Base-by-base conservation (phyloP, 2,797 vertebrate species). In the Hemitrygon akajei region DNA sequence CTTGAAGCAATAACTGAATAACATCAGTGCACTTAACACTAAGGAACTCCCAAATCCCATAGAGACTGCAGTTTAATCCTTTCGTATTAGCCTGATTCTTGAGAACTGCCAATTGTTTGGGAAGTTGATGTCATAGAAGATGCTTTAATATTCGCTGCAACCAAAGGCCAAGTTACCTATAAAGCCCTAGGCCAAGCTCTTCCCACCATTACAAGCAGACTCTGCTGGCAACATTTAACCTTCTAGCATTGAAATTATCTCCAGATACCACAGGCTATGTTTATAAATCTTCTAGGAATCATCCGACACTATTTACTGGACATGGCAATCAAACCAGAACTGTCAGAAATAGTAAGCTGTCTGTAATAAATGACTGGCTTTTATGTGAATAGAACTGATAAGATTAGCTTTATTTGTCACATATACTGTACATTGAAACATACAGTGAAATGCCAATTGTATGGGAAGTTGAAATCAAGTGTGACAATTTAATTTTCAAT, bases 341-440 rank as follows among this genome's bases (percentile, higher is more conserved):
- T 84, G 81, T 84, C 81, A 84, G 81, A 84, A 82, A 84, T 47
- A 84, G 56, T 82, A 82, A 56, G 81, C 81, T 84, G 22, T 25
- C 81, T 27, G 3, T 58, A 58, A 27, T 84, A 84, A 47, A 58
- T 58, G 22, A 22, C 81, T 84, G 81, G 47, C 3, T 30, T 86
- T 86, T 86, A 58, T 47, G 58, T 86, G 10, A 60, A 12, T 86
- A 47, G 47, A 86, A 2, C 27, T 47, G 47, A 47, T 47, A 47
- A 47, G 3, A 47, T 47, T 47, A 47, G 47, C 47, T 47, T 47
- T 47, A 47, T 47, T 47, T 47, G 47, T 47, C 47, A 47, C 47
- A 47, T 47, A 47, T 47, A 47, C 47, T 47, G 47, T 47, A 47
- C 47, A 47, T 47, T 14, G 47, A 86, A 2, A 82, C 22, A 58